These are phyloP conservation scores for Coracias cyanogaster DNA, from an alignment of 2,797 vertebrate species.

Conservation along the genomic window DNA sequence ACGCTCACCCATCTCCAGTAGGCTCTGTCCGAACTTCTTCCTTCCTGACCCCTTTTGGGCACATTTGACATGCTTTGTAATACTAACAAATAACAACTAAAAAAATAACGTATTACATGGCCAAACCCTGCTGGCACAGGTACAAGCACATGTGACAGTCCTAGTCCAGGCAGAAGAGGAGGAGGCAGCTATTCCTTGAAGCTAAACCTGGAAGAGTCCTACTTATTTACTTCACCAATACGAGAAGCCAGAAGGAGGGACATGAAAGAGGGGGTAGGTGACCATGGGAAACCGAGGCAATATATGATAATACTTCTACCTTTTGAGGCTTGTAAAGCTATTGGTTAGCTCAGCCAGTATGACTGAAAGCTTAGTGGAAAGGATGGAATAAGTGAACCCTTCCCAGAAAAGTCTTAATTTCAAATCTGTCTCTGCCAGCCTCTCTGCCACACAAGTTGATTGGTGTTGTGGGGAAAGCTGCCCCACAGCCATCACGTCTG, in stretches of 20 bases:
- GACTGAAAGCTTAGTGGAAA: accelerated
- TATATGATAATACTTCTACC: not conserved
- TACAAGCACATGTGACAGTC: not conserved
- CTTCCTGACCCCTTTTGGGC: not conserved
- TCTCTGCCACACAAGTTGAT: not conserved
- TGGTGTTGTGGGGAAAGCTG: not conserved
- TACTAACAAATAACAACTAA: not conserved
- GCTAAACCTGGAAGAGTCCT: not conserved
- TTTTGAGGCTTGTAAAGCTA: not conserved
- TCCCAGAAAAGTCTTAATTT: not conserved
- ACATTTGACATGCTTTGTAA: not conserved
- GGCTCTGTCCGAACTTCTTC: not conserved
- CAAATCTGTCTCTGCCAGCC: not conserved
- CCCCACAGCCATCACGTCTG: accelerated
- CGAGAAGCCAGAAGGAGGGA: not conserved
- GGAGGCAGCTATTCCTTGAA: not conserved
- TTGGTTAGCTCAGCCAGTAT: not conserved
- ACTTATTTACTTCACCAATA: not conserved
- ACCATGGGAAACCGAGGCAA: accelerated
- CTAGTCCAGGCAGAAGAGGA: not conserved
- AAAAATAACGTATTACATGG: not conserved
- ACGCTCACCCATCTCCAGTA: not conserved
- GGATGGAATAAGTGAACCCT: not conserved
- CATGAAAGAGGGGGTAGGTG: not conserved
- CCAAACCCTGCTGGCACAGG: not conserved